Conservation (phyloP, 2,888 invertebrate genomes). For the Nysson spinosus region DNA sequence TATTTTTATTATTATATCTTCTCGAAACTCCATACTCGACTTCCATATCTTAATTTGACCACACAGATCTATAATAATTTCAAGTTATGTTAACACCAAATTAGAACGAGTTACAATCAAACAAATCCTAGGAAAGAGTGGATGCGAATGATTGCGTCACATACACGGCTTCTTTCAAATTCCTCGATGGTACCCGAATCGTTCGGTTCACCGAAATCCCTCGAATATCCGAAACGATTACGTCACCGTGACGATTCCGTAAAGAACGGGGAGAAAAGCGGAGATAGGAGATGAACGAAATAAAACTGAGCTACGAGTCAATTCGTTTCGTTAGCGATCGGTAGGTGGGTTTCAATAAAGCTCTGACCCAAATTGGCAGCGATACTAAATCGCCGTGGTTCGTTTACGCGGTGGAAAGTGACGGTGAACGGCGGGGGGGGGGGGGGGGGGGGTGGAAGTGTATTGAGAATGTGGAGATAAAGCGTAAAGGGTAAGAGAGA, state of each 20-base stretch:
- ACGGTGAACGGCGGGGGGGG: conserved; percentile 7
- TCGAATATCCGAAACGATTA: conserved; percentile 45
- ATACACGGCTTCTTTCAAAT: no score
- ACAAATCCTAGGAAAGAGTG: no score
- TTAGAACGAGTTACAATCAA: not conserved
- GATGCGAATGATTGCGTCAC: no score
- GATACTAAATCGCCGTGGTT: conserved; percentile 59
- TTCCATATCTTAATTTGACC: no score
- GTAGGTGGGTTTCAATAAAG: conserved; percentile 63
- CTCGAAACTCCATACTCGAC: not conserved
- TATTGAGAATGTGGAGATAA: not conserved
- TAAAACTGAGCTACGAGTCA: conserved; percentile 35
- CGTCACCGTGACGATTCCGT: conserved; percentile 40
- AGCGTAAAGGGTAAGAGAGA: conserved; percentile 7
- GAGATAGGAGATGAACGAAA: conserved; percentile 20
- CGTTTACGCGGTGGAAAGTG: conserved; percentile 45
- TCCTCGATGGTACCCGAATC: no score
- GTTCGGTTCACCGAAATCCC: conserved; percentile 29
- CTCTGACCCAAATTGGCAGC: conserved; percentile 67
- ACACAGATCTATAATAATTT: no score
- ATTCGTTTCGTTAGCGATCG: conserved; percentile 56
- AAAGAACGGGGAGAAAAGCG: conserved; percentile 18
- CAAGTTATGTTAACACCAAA: conserved; percentile 35
- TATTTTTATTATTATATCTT: not conserved
- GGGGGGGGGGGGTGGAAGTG: not conserved